A percentile compares a stretch with the other conserved stretches of the same genome.
phyloP scores from a whole-genome alignment of 2,797 vertebrate genomes.

The Rhinophrynus dorsalis region DNA sequence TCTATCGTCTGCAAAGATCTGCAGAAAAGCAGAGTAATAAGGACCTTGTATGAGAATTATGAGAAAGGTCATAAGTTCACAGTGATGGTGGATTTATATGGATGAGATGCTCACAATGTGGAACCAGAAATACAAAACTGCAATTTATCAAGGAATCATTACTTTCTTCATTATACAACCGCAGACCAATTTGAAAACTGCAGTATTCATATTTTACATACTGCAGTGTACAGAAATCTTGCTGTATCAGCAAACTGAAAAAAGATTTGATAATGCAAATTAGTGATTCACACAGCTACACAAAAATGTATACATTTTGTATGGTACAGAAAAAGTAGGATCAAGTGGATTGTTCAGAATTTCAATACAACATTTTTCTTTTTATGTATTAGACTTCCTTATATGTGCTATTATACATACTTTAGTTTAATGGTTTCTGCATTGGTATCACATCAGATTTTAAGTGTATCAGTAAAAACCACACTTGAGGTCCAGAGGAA shows the following conservation, averaged over 20 bases:
- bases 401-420: too few species aligned
- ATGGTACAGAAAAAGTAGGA: too few species aligned
- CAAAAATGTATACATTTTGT: neutral
- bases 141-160: conserved; percentile 24
- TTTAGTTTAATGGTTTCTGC: too few species aligned
- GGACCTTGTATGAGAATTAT: conserved; percentile 36
- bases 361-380: neutral
- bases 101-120: conserved; percentile 38
- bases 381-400: too few species aligned
- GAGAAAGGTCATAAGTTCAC: conserved; percentile 40
- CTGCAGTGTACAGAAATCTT: neutral
- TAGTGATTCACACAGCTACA: neutral
- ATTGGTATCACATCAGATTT: too few species aligned
- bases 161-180: conserved; percentile 14
- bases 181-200: neutral
- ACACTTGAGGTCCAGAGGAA: too few species aligned
- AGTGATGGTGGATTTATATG: conserved; percentile 38
- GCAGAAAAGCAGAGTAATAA: conserved; percentile 38
- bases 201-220: conserved; percentile 16
- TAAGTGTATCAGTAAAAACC: too few species aligned
- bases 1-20: conserved; percentile 27
- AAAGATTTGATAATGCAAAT: too few species aligned
- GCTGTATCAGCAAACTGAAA: neutral
- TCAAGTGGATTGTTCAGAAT: conserved; percentile 12
- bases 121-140: conserved; percentile 31